These are phyloP conservation scores for Genyomyrus donnyi DNA, from an alignment of 2,113 vertebrate species.

Conservation along the genomic window DNA sequence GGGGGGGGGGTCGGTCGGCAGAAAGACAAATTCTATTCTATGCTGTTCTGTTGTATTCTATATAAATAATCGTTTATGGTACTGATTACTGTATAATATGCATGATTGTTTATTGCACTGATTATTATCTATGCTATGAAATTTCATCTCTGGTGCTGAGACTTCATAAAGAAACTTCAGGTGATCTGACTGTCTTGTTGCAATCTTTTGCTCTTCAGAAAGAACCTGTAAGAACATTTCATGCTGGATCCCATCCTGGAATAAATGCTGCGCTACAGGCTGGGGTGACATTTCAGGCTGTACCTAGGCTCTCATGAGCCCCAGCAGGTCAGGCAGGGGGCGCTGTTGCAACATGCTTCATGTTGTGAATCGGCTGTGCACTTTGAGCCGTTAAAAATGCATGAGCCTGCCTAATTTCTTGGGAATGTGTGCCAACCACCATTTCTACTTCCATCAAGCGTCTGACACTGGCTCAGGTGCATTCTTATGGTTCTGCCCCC, in stretches of 20 bases:
- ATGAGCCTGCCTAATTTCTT: not conserved
- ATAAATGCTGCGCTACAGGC: not conserved
- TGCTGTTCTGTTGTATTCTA: too few relatives aligned
- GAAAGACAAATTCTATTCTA: too few relatives aligned
- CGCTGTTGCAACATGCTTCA: not conserved
- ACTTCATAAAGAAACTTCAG: not conserved
- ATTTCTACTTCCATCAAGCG: not conserved
- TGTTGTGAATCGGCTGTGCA: not conserved
- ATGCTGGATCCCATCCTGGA: not conserved
- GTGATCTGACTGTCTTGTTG: not conserved
- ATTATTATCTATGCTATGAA: not conserved
- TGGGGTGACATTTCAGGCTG: not conserved
- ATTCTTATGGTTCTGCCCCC: not conserved
- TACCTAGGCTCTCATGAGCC: not conserved
- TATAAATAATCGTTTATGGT: not conserved
- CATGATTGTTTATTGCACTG: not conserved
- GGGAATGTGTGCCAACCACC: not conserved
- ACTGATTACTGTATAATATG: not conserved
- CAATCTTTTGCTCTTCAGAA: not conserved
- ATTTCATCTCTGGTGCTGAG: not conserved
- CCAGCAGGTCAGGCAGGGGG: not conserved
- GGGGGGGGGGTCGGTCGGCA: too few relatives aligned
- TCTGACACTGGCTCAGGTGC: not conserved
- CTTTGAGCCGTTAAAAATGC: not conserved
- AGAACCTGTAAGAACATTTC: not conserved